Conservation (phyloP, 2,888 invertebrate genomes). For the Mimachlamys varia region DNA sequence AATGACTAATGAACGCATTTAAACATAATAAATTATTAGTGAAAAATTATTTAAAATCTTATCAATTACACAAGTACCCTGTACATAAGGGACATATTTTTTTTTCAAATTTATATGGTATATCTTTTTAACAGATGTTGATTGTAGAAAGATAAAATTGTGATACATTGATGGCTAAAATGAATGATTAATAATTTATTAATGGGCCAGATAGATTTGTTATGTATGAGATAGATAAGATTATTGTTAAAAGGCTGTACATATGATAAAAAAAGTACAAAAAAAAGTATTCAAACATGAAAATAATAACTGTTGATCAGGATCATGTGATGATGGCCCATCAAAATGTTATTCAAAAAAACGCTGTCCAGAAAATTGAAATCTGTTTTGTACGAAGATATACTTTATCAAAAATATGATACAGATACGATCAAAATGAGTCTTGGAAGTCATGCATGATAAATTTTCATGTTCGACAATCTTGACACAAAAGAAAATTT, state of each 20-base stretch:
- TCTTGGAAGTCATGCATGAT: not conserved
- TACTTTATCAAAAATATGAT: not conserved
- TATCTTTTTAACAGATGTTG: not conserved
- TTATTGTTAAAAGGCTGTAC: not conserved
- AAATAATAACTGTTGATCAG: not conserved
- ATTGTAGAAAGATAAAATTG: not conserved
- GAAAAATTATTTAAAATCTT: too few species aligned
- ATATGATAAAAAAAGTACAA: too few species aligned
- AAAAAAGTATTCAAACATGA: too few species aligned
- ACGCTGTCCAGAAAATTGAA: not conserved
- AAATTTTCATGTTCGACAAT: not conserved
- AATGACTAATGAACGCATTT: not conserved
- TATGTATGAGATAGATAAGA: not conserved
- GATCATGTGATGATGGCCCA: not conserved
- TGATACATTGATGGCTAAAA: not conserved
- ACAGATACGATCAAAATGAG: not conserved
- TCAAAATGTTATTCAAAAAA: not conserved
- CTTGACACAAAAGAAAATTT: not conserved
- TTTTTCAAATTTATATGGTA: not conserved
- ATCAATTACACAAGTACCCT: too few species aligned
- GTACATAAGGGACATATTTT: not conserved
- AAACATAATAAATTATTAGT: too few species aligned
- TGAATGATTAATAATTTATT: not conserved
- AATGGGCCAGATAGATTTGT: not conserved
- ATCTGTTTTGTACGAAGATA: conserved; percentile 6